A percentile compares a stretch with the other conserved stretches of the same genome.
Conservation (phyloP, 2,797 vertebrate species). For the Simalia tracyae region DNA sequence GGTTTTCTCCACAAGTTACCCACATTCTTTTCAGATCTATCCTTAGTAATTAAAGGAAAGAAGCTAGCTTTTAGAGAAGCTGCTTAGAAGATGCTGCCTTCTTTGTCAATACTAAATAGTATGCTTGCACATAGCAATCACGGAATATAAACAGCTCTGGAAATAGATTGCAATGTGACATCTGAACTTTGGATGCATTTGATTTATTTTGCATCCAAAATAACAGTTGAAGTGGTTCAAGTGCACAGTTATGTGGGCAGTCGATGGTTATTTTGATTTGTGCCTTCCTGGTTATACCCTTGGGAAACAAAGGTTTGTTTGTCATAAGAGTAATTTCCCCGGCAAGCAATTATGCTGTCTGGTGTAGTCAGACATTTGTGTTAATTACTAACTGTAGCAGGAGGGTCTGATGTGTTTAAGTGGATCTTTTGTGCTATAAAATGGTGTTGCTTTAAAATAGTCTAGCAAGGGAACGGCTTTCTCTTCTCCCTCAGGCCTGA, state of each 20-base stretch:
- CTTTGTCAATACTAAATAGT: neutral
- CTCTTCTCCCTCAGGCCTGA: neutral
- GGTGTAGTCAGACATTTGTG: slow-evolving; percentile 20
- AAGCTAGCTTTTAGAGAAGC: neutral
- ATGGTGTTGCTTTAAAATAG: slow-evolving; percentile 30
- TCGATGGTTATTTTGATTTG: slow-evolving; percentile 23
- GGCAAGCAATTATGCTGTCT: slow-evolving; percentile 49
- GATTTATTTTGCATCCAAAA: neutral
- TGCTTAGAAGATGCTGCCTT: neutral
- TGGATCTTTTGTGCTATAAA: slow-evolving; percentile 32
- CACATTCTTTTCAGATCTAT: neutral
- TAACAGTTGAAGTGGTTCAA: neutral
- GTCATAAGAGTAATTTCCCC: slow-evolving; percentile 48
- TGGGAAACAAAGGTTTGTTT: slow-evolving; percentile 38
- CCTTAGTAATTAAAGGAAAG: neutral
- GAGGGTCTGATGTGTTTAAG: slow-evolving; percentile 13
- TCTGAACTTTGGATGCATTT: neutral
- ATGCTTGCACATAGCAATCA: neutral
- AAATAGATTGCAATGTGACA: neutral
- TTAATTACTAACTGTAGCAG: slow-evolving; percentile 39
- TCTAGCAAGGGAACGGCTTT: slow-evolving; percentile 6
- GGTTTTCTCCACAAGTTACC: neutral
- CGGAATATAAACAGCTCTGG: neutral
- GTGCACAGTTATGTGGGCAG: slow-evolving; percentile 17
- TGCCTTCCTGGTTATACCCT: slow-evolving; percentile 31